Conservation (phyloP, 2,797 vertebrate species). For the Labeo calbasu region DNA sequence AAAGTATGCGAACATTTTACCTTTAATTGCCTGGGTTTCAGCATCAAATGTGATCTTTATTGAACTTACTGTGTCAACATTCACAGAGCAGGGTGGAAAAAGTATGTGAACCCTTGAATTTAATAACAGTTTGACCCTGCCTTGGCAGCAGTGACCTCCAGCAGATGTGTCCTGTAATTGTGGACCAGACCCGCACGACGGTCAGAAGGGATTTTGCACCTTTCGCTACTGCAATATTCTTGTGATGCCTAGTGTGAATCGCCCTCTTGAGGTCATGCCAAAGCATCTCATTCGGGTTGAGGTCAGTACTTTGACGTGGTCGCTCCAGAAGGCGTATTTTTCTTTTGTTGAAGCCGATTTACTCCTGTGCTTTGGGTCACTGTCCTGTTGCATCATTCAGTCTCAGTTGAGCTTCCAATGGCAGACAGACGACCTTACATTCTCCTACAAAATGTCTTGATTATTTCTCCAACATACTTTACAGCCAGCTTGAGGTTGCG, state of each 20-base stretch:
- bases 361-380: slow-evolving; percentile 24
- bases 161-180: slow-evolving; percentile 20
- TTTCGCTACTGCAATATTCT: slow-evolving; percentile 19
- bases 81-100: not conserved
- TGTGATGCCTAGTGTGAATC: slow-evolving; percentile 5
- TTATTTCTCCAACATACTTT: not conserved
- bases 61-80: not conserved
- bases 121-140: not conserved
- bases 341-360: slow-evolving; percentile 1
- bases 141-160: slow-evolving; percentile 10
- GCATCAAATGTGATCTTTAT: not conserved
- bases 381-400: slow-evolving; percentile 15
- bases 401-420: slow-evolving; percentile 4
- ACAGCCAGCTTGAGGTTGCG: not conserved
- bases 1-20: not conserved
- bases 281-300: slow-evolving; percentile 16
- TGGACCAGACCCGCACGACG: not conserved
- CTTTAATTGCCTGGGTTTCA: not conserved
- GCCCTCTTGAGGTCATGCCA: slow-evolving; percentile 30
- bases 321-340: slow-evolving; percentile 25
- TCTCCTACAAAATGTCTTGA: not conserved
- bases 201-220: slow-evolving; percentile 28
- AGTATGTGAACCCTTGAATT: not conserved
- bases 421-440: not conserved
- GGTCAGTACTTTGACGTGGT: slow-evolving; percentile 5